Base-by-base conservation (phyloP, 2,888 invertebrate species). In the Sminthurides aquaticus region DNA sequence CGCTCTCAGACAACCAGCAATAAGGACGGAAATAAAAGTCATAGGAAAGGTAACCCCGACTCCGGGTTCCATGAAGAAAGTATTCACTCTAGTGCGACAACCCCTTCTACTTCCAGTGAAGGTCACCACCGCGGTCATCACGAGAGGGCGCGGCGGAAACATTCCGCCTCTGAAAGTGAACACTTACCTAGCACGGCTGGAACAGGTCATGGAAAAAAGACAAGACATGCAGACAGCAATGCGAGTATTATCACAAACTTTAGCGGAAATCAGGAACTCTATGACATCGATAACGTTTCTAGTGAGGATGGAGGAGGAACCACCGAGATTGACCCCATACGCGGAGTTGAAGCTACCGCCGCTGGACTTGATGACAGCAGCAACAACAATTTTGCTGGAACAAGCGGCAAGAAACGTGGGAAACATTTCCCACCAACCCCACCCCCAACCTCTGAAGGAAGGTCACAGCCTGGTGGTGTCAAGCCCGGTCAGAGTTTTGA, bases 51-150 rank as follows among this genome's bases (percentile, higher is more conserved):
- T 5, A 59, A 64, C 26, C 59, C 54, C 8, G 64, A 64, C 60
- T 60, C 60, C 5, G 64, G 64, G 2, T 64, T 64, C 25, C 55
- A 64, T 26, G 64, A 64, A 29, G 57, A 49, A 25, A 25, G 20
- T 18, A 24, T 55, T 3, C 18, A 28, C n/a, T 15, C 20, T 8
- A 24, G 8, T 24, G 22, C 18, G 24, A 59, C 20, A 43, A 54
- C 34, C 24, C 22, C 54, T 3, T 60, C 49, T 28, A 2, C 52
- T 3, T 3, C 20, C 20, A 22, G 49, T 2, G 11, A 24, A 34
- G 24, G 24, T 15, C 43, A 34, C 15, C 15, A 11, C 43, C 5
- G 15, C 5, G 43, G 43, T 34, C 43, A 34, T 34, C 43, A 34
- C 15, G 43, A 34, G 8, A 5, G 43, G 15, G 8, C 15, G 5